These are phyloP conservation scores for Struthidea cinerea DNA, from an alignment of 2,113 vertebrate genomes.

Conservation along the genomic window DNA sequence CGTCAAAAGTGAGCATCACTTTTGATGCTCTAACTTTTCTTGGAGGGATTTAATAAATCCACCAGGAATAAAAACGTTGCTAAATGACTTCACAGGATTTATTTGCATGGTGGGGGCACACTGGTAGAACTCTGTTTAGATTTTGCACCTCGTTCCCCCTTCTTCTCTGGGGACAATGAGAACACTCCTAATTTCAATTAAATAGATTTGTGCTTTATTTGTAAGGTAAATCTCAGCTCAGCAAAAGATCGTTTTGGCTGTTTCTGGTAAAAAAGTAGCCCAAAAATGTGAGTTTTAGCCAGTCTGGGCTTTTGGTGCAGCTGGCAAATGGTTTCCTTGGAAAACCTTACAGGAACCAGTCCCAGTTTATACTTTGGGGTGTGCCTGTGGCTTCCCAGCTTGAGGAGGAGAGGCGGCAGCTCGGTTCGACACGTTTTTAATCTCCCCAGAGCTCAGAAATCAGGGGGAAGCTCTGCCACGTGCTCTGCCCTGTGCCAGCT, in stretches of 20 bases:
- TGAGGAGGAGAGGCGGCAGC: not conserved
- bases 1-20: not conserved
- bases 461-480: not conserved
- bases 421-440: not conserved
- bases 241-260: not conserved
- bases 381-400: not conserved
- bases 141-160: not conserved
- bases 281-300: rapidly evolving
- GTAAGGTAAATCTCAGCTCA: not conserved
- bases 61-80: not conserved
- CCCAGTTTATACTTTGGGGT: rapidly evolving
- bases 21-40: slow-evolving; percentile 2
- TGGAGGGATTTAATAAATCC: not conserved
- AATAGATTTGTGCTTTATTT: not conserved
- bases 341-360: rapidly evolving
- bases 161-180: not conserved
- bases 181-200: not conserved
- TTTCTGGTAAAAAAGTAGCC: not conserved
- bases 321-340: not conserved
- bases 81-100: not conserved
- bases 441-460: not conserved
- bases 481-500: not conserved
- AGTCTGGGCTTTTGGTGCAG: not conserved
- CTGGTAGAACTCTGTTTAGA: not conserved
- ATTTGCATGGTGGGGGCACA: not conserved